Evolutionary conservation across 2,797 vertebrate genomes (phyloP), one percentile per base, ranked within the genome.

Genomic region (Benthosema pterotum): DNA sequence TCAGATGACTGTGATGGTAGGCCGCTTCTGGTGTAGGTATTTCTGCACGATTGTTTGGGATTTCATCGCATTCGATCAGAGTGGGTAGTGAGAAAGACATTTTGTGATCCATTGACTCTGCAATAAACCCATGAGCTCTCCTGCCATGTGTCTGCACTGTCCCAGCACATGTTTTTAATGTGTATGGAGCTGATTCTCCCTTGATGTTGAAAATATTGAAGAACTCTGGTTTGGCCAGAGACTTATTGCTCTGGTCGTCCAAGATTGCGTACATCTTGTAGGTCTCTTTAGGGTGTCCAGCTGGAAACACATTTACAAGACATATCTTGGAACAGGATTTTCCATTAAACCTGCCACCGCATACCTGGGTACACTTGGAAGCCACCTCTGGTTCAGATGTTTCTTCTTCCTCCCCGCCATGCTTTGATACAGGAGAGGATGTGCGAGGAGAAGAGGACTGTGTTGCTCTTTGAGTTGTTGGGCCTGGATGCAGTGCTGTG

Each of bases 261-360:
- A 63, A 15, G 16, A 54, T 53, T 7, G 60, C 50, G 5, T 63
- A 63, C 48, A 63, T 18, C 18, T 11, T 52, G 8, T 0, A 45
- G 12, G 49, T 12, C 13, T 16, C 38, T 14, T 63, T 50, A 2
- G 13, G 11, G 3, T 53, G 38, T 4, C 50, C 60, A 2, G 18
- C 5, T n/a, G 62, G 62, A 11, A 28, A 64, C 6, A 64, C 52
- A 3, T 16, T 64, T 3, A 64, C 52, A 7, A 65, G 28, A 15
- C 62, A 65, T 11, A 65, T 57, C 17, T 65, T 65, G 2, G 25
- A 65, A 18, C 54, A 60, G 11, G n/a, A n/a, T 28, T n/a, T 52
- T 8, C 13, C 46, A 18, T 46, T 51, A 42, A 51, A 28, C 7
- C 25, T 17, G 11, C 9, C 32, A n/a, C 55, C 49, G 15, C 64